Evolutionary conservation across 2,113 vertebrate genomes (phyloP).

Genomic region (Lipotes vexillifer): DNA sequence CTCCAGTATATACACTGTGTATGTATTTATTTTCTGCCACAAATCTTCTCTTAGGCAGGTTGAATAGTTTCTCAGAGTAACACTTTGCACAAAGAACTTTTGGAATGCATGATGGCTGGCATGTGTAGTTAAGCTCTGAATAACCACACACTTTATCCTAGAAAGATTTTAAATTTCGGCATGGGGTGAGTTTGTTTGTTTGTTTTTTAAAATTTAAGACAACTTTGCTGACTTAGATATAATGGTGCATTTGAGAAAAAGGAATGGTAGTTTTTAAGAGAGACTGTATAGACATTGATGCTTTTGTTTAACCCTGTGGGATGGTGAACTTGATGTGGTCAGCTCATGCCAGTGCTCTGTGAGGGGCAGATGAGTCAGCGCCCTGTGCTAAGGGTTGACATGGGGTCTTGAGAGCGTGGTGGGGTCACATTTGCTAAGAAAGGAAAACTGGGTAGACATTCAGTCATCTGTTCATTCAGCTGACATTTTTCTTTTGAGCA

Average conservation of each 20-base stretch:
- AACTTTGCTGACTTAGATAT: not conserved
- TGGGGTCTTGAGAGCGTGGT: not conserved
- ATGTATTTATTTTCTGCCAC: not conserved
- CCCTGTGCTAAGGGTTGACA: not conserved
- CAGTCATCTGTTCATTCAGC: not conserved
- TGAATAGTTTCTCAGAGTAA: not conserved
- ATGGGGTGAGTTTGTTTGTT: not conserved
- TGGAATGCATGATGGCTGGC: not conserved
- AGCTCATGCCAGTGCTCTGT: not conserved
- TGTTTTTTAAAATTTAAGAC: not conserved
- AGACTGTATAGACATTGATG: not conserved
- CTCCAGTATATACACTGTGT: not conserved
- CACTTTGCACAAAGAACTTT: not conserved
- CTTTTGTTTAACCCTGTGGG: not conserved
- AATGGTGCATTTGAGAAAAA: not conserved
- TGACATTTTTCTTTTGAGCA: not conserved
- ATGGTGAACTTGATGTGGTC: not conserved
- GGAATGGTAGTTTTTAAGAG: not conserved
- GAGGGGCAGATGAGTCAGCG: not conserved
- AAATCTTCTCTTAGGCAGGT: not conserved
- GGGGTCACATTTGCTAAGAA: not conserved
- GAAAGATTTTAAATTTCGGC: conserved; percentile 26
- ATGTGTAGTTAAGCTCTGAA: not conserved
- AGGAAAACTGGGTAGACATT: not conserved
- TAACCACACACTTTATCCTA: not conserved